These are phyloP conservation scores for Parascotia fuliginaria DNA, from an alignment of 2,888 invertebrate genomes.

Conservation along the genomic window DNA sequence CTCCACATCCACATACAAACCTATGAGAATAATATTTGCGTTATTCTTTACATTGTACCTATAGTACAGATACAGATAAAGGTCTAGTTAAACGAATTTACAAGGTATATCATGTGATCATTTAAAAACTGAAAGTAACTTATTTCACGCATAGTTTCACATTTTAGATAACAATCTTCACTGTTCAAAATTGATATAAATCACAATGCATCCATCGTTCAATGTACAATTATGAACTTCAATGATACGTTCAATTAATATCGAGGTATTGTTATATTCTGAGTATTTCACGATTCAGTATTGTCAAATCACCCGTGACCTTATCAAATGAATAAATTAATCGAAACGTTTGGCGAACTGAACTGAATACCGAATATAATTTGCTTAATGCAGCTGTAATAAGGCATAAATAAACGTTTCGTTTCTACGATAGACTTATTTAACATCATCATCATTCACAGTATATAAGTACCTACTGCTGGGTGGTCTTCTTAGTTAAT, in stretches of 20 bases:
- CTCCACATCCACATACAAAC: no score
- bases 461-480: no score
- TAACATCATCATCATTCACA: no score
- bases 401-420: no score
- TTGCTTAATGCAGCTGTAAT: no score
- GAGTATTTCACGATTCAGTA: background rate
- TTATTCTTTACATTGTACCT: no score
- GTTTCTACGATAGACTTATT: no score
- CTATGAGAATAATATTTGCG: no score
- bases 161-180: background rate
- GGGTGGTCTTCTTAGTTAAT: no score
- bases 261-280: slow-evolving; percentile 3
- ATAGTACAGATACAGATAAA: no score
- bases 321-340: slow-evolving; percentile 5
- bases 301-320: background rate
- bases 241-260: slow-evolving; percentile 8
- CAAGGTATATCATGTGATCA: background rate
- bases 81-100: no score
- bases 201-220: background rate
- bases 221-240: slow-evolving; percentile 1
- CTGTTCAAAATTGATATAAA: background rate
- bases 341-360: background rate
- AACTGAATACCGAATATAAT: background rate
- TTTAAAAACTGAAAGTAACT: background rate
- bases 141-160: background rate